Percentiles rank a stretch among this genome's conserved stretches.
These are phyloP conservation scores for Misgurnus anguillicaudatus DNA, from an alignment of 2,113 vertebrate species.

Conservation along the genomic window DNA sequence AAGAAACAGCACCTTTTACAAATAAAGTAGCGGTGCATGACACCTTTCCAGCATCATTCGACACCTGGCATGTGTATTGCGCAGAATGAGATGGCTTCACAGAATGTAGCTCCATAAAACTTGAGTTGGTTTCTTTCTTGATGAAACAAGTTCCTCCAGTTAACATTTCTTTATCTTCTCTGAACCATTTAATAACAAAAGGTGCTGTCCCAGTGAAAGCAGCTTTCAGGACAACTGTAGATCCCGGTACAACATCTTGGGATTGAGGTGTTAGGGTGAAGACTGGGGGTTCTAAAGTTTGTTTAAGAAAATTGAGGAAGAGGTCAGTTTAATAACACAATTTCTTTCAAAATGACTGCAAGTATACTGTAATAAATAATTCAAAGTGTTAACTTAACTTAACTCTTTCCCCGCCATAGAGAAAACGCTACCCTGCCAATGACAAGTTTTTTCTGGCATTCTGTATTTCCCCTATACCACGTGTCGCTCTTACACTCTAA, in stretches of 20 bases:
- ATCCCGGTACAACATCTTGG: slow-evolving; percentile 86
- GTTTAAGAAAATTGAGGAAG: slow-evolving; percentile 67
- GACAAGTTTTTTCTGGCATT: too few relatives aligned
- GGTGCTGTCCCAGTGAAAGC: slow-evolving; percentile 89
- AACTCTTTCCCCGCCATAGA: too few relatives aligned
- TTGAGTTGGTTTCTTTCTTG: slow-evolving; percentile 87
- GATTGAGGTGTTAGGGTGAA: slow-evolving; percentile 83
- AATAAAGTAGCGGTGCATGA: slow-evolving; percentile 86
- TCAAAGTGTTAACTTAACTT: too few relatives aligned
- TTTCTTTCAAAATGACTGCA: neutral
- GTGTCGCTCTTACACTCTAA: too few relatives aligned
- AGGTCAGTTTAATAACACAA: slow-evolving; percentile 33
- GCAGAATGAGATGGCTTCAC: slow-evolving; percentile 88
- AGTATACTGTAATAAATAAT: too few relatives aligned
- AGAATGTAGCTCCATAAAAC: slow-evolving; percentile 87
- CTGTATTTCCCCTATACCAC: too few relatives aligned
- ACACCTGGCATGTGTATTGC: slow-evolving; percentile 89
- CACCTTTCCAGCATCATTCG: slow-evolving; percentile 88
- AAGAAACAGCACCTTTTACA: slow-evolving; percentile 90
- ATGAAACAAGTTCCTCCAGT: slow-evolving; percentile 90
- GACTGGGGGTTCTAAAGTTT: slow-evolving; percentile 87
- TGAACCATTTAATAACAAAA: slow-evolving; percentile 89
- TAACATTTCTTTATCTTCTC: slow-evolving; percentile 84
- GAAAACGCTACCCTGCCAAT: too few relatives aligned
- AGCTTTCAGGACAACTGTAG: slow-evolving; percentile 82